A percentile compares a stretch with the other conserved stretches of the same genome.
phyloP scores from a whole-genome alignment of 2,113 vertebrate species.

The Protobothrops flavoviridis region DNA sequence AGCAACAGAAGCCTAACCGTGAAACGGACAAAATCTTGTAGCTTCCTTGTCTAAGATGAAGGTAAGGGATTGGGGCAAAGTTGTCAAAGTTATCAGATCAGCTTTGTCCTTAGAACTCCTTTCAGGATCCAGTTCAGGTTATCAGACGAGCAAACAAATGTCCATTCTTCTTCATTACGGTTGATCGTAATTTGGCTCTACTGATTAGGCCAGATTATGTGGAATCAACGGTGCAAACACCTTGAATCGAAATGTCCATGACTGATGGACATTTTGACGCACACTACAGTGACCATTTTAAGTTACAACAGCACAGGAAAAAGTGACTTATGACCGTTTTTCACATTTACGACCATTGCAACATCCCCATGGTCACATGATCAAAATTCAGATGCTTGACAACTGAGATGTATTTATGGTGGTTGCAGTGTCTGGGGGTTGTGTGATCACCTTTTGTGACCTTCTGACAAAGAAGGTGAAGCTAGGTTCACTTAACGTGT shows the following conservation, averaged over 20 bases:
- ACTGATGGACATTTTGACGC: background rate
- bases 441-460: background rate
- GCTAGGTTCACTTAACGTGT: background rate
- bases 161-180: background rate
- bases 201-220: background rate
- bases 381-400: background rate
- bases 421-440: background rate
- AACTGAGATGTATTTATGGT: background rate
- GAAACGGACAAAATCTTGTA: background rate
- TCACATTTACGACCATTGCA: background rate
- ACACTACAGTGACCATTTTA: background rate
- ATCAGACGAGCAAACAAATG: background rate
- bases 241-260: background rate
- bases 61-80: background rate
- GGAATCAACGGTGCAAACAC: background rate
- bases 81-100: background rate
- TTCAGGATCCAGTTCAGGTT: background rate
- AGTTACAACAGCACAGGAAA: background rate
- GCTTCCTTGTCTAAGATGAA: background rate
- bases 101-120: background rate
- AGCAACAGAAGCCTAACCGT: background rate
- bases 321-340: background rate
- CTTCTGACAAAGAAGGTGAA: background rate
- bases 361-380: background rate
- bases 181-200: background rate